phyloP scores from a whole-genome alignment of 2,888 invertebrate genomes.

The Idaea straminata region DNA sequence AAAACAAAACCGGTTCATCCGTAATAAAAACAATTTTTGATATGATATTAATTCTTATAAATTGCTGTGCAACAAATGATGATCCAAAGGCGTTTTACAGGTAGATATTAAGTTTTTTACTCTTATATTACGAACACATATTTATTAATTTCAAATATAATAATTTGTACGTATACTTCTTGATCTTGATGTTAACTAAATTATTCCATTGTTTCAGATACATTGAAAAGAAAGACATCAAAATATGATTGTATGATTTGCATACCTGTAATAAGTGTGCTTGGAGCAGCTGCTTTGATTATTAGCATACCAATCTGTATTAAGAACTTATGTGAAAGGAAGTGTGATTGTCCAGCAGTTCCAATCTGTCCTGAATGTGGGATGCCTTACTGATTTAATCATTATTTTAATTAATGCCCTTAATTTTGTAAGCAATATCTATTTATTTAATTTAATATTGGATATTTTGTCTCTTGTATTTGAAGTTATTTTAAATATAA shows the following conservation, averaged over 20 bases:
- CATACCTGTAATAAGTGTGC: conserved; percentile 42
- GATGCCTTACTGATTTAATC: conserved; percentile 26
- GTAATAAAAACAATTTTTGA: background rate
- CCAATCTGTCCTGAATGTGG: conserved; percentile 46
- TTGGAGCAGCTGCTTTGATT: conserved; percentile 39
- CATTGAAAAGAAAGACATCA: background rate
- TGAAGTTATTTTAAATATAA: background rate
- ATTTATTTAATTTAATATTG: background rate
- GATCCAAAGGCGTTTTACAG: background rate
- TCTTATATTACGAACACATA: background rate
- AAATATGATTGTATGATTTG: conserved; percentile 48
- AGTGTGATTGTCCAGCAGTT: conserved; percentile 38
- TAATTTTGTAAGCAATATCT: background rate
- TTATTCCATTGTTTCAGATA: conserved; percentile 31
- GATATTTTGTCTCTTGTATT: background rate
- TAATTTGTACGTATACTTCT: background rate
- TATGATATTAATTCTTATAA: background rate
- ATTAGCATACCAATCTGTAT: conserved; percentile 45
- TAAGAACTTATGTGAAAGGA: conserved; percentile 31
- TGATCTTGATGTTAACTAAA: conserved; percentile 6
- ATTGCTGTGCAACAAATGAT: background rate
- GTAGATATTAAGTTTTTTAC: background rate
- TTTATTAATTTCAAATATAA: background rate
- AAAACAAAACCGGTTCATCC: too few relatives aligned
- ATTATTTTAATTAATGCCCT: background rate